phyloP scores from a whole-genome alignment of 1,140 invertebrate genomes.

The Penaeus vannamei region DNA sequence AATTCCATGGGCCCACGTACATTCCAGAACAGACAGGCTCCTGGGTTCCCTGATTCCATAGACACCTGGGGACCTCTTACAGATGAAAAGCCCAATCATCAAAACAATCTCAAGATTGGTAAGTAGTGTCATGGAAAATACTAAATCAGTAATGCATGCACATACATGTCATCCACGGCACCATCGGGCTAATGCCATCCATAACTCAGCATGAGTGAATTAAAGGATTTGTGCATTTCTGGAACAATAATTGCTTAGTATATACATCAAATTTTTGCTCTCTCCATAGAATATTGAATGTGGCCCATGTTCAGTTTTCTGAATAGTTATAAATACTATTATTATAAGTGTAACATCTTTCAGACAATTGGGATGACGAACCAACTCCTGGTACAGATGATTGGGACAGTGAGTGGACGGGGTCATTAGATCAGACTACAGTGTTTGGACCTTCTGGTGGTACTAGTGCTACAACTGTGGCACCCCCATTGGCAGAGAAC shows the following conservation, averaged over 20 bases:
- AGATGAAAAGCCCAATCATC: constrained; percentile 62
- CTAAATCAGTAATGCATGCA: too few species aligned
- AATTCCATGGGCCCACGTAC: constrained; percentile 61
- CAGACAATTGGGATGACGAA: constrained; percentile 69
- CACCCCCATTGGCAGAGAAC: constrained; percentile 57
- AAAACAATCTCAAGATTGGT: constrained; percentile 62
- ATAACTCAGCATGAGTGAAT: too few species aligned
- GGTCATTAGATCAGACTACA: constrained; percentile 67
- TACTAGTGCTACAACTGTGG: constrained; percentile 49
- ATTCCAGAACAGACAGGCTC: constrained; percentile 65
- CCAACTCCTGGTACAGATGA: constrained; percentile 54
- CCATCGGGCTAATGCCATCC: too few species aligned
- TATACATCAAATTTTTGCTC: too few species aligned
- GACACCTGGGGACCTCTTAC: constrained; percentile 63
- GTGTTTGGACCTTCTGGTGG: constrained; percentile 65
- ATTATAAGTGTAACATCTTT: neutral
- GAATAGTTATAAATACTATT: neutral
- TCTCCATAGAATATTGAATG: too few species aligned
- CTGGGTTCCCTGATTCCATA: constrained; percentile 62
- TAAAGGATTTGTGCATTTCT: too few species aligned
- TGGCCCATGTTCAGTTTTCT: too few species aligned
- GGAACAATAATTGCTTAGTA: too few species aligned
- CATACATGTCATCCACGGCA: too few species aligned
- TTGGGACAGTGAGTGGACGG: constrained; percentile 67
- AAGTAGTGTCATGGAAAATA: neutral